These are phyloP conservation scores for Latrodectus elegans DNA, from an alignment of 2,888 invertebrate species.

Conservation along the genomic window DNA sequence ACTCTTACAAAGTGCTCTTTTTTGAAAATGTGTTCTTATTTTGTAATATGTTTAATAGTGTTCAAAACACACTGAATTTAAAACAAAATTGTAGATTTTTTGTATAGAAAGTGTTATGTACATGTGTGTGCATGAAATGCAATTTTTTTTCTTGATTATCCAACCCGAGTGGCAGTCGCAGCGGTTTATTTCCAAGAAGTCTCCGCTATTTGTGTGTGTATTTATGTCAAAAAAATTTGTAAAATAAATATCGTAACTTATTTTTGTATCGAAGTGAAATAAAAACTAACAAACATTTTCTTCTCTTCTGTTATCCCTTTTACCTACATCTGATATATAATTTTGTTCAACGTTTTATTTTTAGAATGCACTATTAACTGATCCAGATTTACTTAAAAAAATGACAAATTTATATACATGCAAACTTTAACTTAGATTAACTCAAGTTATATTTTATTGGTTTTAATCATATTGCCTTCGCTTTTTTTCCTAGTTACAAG, in stretches of 20 bases:
- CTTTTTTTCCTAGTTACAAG: too few relatives aligned
- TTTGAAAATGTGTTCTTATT: neutral
- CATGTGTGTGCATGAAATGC: conserved; percentile 43
- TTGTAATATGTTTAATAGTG: conserved; percentile 25
- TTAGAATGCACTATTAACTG: too few relatives aligned
- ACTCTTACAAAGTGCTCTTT: too few relatives aligned
- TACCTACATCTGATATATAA: neutral
- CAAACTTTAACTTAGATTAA: too few relatives aligned
- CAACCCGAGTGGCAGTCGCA: conserved; percentile 53
- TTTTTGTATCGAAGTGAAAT: conserved; percentile 69
- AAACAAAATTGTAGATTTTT: too few relatives aligned
- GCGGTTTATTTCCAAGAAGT: conserved; percentile 49
- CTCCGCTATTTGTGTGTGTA: conserved; percentile 49
- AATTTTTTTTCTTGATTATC: neutral
- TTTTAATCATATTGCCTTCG: too few relatives aligned
- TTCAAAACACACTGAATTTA: conserved; percentile 32
- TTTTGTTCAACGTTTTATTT: too few relatives aligned
- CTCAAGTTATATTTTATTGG: too few relatives aligned
- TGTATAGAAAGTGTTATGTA: conserved; percentile 1
- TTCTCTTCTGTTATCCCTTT: neutral
- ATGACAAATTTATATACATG: too few relatives aligned
- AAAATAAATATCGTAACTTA: conserved; percentile 68
- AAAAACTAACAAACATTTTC: conserved; percentile 61
- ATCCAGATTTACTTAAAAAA: too few relatives aligned
- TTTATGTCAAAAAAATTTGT: conserved; percentile 63